Conservation (phyloP, 1,140 invertebrate species). For the Drosophila bifasciata region DNA sequence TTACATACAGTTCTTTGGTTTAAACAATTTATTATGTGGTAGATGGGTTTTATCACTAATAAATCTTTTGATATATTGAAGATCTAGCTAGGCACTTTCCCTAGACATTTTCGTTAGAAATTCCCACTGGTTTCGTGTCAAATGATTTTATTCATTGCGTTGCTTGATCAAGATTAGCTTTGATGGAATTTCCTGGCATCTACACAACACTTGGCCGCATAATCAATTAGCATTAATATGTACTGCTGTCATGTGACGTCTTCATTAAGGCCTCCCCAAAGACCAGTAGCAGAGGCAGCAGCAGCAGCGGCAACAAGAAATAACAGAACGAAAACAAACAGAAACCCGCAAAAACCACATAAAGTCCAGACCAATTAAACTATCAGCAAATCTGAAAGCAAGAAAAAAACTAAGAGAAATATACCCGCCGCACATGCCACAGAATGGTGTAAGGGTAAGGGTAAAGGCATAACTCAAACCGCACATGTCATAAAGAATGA, state of each 20-base stretch:
- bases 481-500: constrained; percentile 68
- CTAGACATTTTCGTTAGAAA: constrained; percentile 9
- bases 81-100: no score
- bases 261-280: constrained; percentile 62
- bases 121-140: background rate
- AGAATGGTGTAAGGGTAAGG: constrained; percentile 6
- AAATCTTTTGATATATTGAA: constrained; percentile 5
- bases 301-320: constrained; percentile 8
- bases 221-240: constrained; percentile 68
- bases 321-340: constrained; percentile 19
- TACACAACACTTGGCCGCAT: constrained; percentile 30
- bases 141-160: constrained; percentile 5
- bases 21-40: constrained; percentile 21
- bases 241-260: constrained; percentile 60
- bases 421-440: constrained; percentile 51
- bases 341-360: constrained; percentile 44
- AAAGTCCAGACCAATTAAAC: constrained; percentile 72
- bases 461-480: constrained; percentile 43
- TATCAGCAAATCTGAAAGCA: constrained; percentile 71
- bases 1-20: constrained; percentile 28
- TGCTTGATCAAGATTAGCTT: constrained; percentile 34
- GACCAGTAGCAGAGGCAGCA: constrained; percentile 59
- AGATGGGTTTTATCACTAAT: constrained; percentile 7
- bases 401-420: constrained; percentile 28
- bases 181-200: constrained; percentile 12